Base-by-base conservation (phyloP, 2,797 vertebrate species). In the Cuculus canorus region DNA sequence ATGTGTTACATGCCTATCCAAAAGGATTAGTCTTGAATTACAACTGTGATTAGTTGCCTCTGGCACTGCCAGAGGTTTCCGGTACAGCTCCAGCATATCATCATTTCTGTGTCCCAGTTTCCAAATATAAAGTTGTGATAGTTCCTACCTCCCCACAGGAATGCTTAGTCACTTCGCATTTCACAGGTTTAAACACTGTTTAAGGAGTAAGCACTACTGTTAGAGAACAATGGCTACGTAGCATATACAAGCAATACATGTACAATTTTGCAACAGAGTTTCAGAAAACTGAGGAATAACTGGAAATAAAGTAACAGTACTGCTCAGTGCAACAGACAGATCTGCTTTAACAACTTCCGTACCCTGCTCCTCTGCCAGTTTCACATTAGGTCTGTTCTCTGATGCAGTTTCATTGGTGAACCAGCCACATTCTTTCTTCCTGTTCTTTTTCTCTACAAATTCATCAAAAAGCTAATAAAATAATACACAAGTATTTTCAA, bases 51-150 rank as follows among this genome's bases (percentile, higher is more conserved):
- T 70, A 54, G 57, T 18, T 28, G 61, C 9, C 71, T 85, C 84
- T 82, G 70, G 45, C 92, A 59, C 82, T 80, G 85, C 85, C 60
- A 61, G 48, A 76, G 80, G 92, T 72, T 95, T 96, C 90, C 37
- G 15, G 70, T 90, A 23, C 16, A 94, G 80, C 90, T 96, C 68
- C 83, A 88, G 52, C 24, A 7, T 23, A 88, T 84, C 90, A 91
- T 77, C 60, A 4, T 48, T 86, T 88, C 52, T 90, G n/a, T 50
- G 73, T 61, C 90, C 92, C 86, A 94, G 86, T 95, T 96, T 96
- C 91, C 95, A 94, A 94, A 94, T 88, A 93, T 83, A 91, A 95
- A 84, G 63, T 32, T 82, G 57, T 24, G n/a, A 94, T 30, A 82
- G 73, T 12, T 84, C 70, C 92, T 82, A 54, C 63, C 43, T 66